Evolutionary conservation across 2,888 invertebrate species (phyloP), one percentile per base, ranked within the genome.

Genomic region (Hirtodrosophila cameraria): DNA sequence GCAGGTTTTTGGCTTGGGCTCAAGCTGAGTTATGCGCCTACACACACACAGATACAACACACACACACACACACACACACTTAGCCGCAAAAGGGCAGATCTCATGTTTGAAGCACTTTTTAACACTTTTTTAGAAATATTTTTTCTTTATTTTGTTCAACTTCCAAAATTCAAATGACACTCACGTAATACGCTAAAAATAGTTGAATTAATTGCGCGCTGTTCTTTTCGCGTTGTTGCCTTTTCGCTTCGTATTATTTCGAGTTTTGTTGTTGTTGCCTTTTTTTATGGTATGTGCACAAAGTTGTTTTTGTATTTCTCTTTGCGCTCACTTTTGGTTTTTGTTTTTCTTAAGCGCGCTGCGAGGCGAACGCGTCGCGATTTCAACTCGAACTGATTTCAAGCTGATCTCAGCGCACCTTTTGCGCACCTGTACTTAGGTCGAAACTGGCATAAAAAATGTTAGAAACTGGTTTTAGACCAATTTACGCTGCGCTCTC

Each of bases 161-260:
- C 31, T 49, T 42, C 38, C 57, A 75, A 66, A 71, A 70, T 79
- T 72, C 59, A 72, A 75, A 81, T 82, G 66, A 82, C 82, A 86
- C 82, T 82, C 82, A 82, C 82, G 82, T 82, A 82, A 82, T 82
- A 36, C 64, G 78, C 82, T 82, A 84, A 86, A 82, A 82, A 82
- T 82, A 82, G 81, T 86, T 76, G 68, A 80, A 69, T 76, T 60
- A 59, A 36, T 57, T 81, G 64, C 64, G 69, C 60, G 59, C 38
- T 58, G 20, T 66, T 36, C 45, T 53, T 27, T 39, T 48, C 36
- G 20, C 35, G 38, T 42, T 33, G 33, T 38, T 57, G 23, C 18
- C 18, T 28, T 35, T 25, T 50, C 42, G 15, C 11, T 28, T 20
- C 8, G 8, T 23, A 23, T 33, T 28, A 12, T 41, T 49, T 59